phyloP scores from a whole-genome alignment of 2,113 vertebrate genomes.

The Gallinago media region DNA sequence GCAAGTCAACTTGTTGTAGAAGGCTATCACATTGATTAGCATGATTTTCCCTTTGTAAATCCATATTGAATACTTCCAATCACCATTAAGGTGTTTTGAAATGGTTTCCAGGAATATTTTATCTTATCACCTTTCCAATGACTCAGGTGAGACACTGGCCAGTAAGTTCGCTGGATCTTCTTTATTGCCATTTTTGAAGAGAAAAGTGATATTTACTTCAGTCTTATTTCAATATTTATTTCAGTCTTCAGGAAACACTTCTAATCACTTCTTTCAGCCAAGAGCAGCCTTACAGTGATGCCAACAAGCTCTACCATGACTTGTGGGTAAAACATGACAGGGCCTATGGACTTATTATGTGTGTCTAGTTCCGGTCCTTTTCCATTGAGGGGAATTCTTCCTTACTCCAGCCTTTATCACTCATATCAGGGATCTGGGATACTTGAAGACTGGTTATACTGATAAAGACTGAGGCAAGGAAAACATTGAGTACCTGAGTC shows the following conservation, averaged over 20 bases:
- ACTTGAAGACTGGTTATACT: neutral
- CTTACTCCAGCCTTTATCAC: neutral
- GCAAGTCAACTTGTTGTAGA: neutral
- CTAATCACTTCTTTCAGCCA: neutral
- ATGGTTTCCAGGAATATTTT: neutral
- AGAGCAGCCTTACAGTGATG: neutral
- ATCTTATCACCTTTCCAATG: neutral
- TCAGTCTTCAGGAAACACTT: neutral
- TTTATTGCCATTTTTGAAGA: neutral
- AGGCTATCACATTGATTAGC: neutral
- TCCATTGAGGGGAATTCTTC: neutral
- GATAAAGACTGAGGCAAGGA: neutral
- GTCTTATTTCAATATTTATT: neutral
- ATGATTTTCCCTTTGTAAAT: neutral
- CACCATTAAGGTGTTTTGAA: neutral
- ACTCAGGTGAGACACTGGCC: neutral
- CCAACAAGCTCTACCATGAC: neutral
- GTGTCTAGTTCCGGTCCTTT: neutral
- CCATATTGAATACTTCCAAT: neutral
- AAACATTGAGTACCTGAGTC: neutral
- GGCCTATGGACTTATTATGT: too few species aligned
- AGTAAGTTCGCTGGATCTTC: neutral
- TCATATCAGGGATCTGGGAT: neutral
- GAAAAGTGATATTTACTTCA: neutral
- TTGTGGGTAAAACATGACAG: neutral